A percentile compares a stretch with the other conserved stretches of the same genome.
These are phyloP conservation scores for Brenthis ino DNA, from an alignment of 2,888 invertebrate species.

Conservation along the genomic window DNA sequence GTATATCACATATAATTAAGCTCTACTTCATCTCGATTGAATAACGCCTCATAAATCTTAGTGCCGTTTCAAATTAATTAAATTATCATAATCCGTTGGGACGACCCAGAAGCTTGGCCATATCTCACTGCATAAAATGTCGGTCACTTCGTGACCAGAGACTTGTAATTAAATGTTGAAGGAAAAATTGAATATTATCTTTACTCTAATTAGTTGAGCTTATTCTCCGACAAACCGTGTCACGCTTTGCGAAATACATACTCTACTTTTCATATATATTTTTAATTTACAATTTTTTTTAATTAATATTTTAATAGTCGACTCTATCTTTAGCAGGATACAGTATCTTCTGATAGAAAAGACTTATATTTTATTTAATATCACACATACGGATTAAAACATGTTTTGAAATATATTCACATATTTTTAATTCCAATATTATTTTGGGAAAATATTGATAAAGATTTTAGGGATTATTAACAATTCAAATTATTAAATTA, in stretches of 20 bases:
- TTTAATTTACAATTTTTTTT: no score
- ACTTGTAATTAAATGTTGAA: conserved; percentile 25
- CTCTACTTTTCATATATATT: conserved; percentile 4
- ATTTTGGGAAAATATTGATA: no score
- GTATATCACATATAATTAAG: conserved; percentile 1
- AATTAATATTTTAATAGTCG: no score
- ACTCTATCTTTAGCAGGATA: no score
- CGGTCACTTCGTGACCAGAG: conserved; percentile 28
- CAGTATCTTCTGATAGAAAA: no score
- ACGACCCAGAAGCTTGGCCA: conserved; percentile 32
- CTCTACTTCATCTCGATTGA: conserved; percentile 14
- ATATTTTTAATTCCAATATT: no score
- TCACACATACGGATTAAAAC: rapidly evolving
- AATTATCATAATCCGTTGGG: conserved; percentile 39
- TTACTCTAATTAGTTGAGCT: conserved; percentile 15
- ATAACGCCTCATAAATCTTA: conserved; percentile 18
- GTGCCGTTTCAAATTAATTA: conserved; percentile 36
- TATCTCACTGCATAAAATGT: conserved; percentile 32
- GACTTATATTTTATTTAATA: no score
- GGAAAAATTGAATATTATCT: conserved; percentile 27
- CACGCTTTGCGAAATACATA: conserved; percentile 13
- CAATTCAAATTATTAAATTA: no score
- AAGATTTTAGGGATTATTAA: no score
- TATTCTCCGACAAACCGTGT: conserved; percentile 10
- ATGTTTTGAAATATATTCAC: no score